Evolutionary conservation across 1,140 invertebrate species (phyloP), one percentile per base, ranked within the genome.

Genomic region (Aphelinus certus): DNA sequence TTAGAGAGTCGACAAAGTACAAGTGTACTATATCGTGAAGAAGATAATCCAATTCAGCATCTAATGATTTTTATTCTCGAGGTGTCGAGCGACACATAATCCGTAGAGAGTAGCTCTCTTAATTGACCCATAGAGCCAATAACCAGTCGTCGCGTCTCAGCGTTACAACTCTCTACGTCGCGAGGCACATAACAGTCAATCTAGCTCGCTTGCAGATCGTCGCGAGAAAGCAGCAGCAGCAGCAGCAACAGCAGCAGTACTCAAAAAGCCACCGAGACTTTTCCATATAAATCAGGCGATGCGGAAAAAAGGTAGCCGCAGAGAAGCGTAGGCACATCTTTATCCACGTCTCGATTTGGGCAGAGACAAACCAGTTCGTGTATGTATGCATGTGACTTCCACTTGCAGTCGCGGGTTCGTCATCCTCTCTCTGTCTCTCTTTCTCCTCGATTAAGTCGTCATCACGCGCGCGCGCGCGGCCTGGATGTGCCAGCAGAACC

Each of bases 361-460:
- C 63, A 48, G 6, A 1, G 7, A 10, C 2, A 74, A 74, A 74
- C 73, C 66, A 62, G 66, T 74, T 74, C 55, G 7, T 43, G 10
- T 26, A 10, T 63, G n/a, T 49, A 63, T 10, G 4, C 45, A 46
- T 62, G 10, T 5, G 26, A 62, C 42, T 3, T 47, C 42, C 45
- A 26, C 4, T 5, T 7, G 9, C 51, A 58, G 26, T 26, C 42
- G n/a, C 45, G 55, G 45, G 53, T 45, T 70, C 58, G 68, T 70
- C 68, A 60, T 61, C 57, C 68, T 5, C 68, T 45, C 26, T 26
- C 26, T 26, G 26, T 26, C 26, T 26, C 26, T 26, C 26, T 26
- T 26, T 26, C 26, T 26, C 57, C 61, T 26, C 67, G 73, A 75
- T 75, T 70, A 75, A 75, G 53, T 67, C 61, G 73, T 75, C 67